Evolutionary conservation across 2,797 vertebrate genomes (phyloP).

Genomic region (Cossypha niveicapilla): DNA sequence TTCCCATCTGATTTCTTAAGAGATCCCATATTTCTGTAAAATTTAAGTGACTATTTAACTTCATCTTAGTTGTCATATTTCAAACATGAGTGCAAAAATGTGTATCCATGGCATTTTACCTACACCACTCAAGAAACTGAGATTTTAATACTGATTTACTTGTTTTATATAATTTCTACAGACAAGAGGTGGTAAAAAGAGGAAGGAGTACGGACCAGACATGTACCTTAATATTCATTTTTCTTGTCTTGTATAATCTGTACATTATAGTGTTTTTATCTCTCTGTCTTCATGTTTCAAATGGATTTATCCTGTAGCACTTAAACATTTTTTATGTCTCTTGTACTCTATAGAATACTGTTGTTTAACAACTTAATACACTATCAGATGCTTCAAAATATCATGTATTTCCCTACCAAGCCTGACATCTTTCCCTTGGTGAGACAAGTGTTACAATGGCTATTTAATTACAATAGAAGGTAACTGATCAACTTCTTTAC

Average conservation of each 20-base stretch:
- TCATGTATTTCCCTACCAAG: background rate
- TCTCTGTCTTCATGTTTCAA: background rate
- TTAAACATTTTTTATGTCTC: background rate
- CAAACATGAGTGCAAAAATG: background rate
- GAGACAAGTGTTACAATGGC: background rate
- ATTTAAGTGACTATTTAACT: background rate
- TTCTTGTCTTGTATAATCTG: background rate
- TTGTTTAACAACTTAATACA: background rate
- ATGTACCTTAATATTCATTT: background rate
- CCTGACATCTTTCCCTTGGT: background rate
- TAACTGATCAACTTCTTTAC: background rate
- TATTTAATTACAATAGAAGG: background rate
- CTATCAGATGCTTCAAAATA: background rate
- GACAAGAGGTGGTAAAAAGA: background rate
- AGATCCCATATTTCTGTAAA: background rate
- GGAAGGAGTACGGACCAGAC: background rate
- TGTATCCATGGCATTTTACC: background rate
- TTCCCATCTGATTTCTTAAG: background rate
- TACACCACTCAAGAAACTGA: background rate
- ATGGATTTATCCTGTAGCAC: background rate
- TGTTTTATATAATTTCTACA: background rate
- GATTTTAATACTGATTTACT: background rate
- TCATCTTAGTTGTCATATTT: background rate
- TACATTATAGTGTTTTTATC: background rate
- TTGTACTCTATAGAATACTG: background rate